Conservation (phyloP, 2,113 vertebrate genomes). For the Elgaria multicarinata region DNA sequence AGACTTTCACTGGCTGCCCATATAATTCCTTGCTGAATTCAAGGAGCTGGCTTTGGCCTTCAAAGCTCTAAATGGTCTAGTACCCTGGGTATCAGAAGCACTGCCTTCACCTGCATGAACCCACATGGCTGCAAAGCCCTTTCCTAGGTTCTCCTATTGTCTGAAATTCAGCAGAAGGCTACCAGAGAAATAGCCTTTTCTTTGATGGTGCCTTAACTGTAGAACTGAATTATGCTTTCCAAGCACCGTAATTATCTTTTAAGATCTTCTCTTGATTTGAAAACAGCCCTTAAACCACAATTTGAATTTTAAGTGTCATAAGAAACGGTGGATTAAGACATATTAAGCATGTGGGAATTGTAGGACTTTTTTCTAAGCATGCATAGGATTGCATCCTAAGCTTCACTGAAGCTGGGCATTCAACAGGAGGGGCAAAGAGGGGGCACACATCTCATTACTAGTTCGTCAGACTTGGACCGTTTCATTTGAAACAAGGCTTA, state of each 20-base stretch:
- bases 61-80: too few relatives aligned
- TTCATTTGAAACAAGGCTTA: not conserved
- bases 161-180: not conserved
- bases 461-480: not conserved
- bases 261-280: not conserved
- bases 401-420: not conserved
- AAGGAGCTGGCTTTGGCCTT: too few relatives aligned
- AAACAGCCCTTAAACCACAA: not conserved
- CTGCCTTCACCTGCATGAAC: too few relatives aligned
- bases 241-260: not conserved
- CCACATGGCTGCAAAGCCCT: too few relatives aligned
- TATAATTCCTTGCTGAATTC: too few relatives aligned
- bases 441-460: not conserved
- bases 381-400: not conserved
- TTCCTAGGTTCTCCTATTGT: too few relatives aligned
- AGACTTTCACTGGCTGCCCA: too few relatives aligned
- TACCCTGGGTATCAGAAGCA: too few relatives aligned
- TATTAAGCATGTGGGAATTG: not conserved
- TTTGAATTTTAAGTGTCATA: not conserved
- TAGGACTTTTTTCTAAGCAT: too few relatives aligned
- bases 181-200: not conserved
- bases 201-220: not conserved
- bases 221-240: not conserved
- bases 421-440: not conserved
- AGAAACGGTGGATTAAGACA: not conserved